phyloP scores from a whole-genome alignment of 2,888 invertebrate genomes.

The Chymomyza procnemis region DNA sequence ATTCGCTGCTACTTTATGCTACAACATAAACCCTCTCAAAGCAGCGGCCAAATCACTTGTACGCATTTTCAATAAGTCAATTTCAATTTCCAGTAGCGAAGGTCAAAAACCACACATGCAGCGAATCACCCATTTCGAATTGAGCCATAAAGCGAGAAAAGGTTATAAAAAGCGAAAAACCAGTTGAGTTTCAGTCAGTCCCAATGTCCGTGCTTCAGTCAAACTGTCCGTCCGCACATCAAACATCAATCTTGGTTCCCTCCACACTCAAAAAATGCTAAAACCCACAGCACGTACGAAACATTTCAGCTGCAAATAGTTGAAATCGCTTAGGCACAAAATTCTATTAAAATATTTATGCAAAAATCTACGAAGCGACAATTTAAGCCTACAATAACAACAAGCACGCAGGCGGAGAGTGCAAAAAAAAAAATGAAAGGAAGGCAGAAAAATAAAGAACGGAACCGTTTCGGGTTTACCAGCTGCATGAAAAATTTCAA shows the following conservation, averaged over 20 bases:
- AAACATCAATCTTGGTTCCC: slow-evolving; percentile 59
- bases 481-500: slow-evolving; percentile 52
- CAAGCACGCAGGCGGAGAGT: not conserved
- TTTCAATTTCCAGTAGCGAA: slow-evolving; percentile 18
- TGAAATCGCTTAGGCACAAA: slow-evolving; percentile 63
- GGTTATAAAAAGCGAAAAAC: not conserved
- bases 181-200: not conserved
- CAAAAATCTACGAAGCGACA: slow-evolving; percentile 50
- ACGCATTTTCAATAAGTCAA: slow-evolving; percentile 57
- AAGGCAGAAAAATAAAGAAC: slow-evolving; percentile 2
- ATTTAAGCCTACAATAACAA: slow-evolving; percentile 43
- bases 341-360: slow-evolving; percentile 74
- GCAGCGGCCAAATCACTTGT: slow-evolving; percentile 54
- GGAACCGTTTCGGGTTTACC: not conserved
- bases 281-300: not conserved
- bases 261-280: no score
- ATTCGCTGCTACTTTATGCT: not conserved
- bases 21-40: slow-evolving; percentile 41
- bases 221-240: slow-evolving; percentile 11
- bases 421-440: not conserved
- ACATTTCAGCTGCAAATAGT: slow-evolving; percentile 45
- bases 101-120: slow-evolving; percentile 14
- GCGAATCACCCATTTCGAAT: not conserved
- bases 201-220: not conserved
- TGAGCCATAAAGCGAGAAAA: not conserved